Percentiles rank a stretch among this genome's conserved stretches.
phyloP scores from a whole-genome alignment of 1,140 invertebrate genomes.

The Fopius arisanus region DNA sequence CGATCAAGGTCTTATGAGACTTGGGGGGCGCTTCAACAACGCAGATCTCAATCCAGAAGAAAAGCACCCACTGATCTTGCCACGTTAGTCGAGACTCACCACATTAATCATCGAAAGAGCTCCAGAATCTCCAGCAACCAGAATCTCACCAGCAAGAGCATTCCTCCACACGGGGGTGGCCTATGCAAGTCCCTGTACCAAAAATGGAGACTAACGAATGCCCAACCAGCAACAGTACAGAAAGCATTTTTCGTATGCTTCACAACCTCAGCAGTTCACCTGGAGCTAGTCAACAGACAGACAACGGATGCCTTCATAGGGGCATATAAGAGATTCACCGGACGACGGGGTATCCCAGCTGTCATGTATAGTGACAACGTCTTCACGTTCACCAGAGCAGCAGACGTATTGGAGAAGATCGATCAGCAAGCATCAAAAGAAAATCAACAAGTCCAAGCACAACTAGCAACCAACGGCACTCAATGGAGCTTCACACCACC shows the following conservation, averaged over 20 bases:
- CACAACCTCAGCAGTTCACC: background rate
- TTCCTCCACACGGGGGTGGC: too few relatives aligned
- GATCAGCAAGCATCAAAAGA: conserved; percentile 30
- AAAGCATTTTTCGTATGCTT: background rate
- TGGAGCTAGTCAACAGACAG: background rate
- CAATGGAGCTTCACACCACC: conserved; percentile 31
- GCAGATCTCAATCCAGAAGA: too few relatives aligned
- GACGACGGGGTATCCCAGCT: background rate
- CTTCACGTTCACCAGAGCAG: conserved; percentile 45
- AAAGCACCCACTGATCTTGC: too few relatives aligned
- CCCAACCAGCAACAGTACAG: background rate
- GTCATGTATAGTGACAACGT: conserved; percentile 40
- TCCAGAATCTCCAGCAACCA: background rate
- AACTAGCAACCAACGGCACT: background rate
- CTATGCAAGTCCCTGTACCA: too few relatives aligned
- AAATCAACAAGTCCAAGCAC: conserved; percentile 29
- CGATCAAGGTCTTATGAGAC: too few relatives aligned
- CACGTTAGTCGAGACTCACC: too few relatives aligned
- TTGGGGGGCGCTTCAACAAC: too few relatives aligned
- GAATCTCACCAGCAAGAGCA: background rate
- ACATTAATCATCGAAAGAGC: too few relatives aligned
- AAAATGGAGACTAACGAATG: too few relatives aligned
- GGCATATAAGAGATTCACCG: conserved; percentile 18
- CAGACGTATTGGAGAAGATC: conserved; percentile 30
- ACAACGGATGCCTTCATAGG: conserved; percentile 30